These are phyloP conservation scores for Otolemur crassicaudatus DNA, from an alignment of 2,797 vertebrate species.

Conservation along the genomic window DNA sequence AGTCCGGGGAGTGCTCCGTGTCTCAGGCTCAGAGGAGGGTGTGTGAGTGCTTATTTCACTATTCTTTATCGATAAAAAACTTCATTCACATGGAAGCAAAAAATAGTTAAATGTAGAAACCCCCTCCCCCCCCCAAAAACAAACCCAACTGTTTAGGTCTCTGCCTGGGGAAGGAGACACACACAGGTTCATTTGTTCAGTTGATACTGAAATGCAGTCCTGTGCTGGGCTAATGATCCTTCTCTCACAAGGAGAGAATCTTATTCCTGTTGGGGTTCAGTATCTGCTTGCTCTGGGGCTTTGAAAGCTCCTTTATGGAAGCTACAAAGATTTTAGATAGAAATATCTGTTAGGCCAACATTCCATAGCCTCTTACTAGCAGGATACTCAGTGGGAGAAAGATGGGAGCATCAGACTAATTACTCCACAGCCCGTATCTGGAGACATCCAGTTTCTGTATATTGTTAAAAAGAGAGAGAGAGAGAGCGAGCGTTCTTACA, in stretches of 20 bases:
- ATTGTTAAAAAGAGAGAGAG: not conserved
- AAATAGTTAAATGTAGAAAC: not conserved
- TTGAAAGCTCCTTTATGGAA: not conserved
- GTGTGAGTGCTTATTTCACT: too few species aligned
- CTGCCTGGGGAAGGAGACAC: not conserved
- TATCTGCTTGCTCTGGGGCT: not conserved
- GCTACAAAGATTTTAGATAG: not conserved
- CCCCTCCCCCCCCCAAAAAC: too few species aligned
- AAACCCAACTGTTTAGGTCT: not conserved
- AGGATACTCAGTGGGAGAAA: not conserved
- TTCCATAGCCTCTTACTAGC: not conserved
- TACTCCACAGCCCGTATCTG: not conserved
- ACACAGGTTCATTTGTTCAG: not conserved
- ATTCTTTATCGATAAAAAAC: not conserved
- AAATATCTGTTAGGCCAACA: not conserved
- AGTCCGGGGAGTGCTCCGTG: too few species aligned
- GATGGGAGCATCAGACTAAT: not conserved
- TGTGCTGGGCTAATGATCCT: fast-evolving
- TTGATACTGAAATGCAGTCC: fast-evolving
- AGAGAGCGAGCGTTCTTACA: not conserved
- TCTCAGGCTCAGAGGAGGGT: not conserved
- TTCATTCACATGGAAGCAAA: not conserved
- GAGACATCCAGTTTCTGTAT: not conserved
- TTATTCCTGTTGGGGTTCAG: not conserved
- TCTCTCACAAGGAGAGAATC: not conserved